A percentile compares a stretch with the other conserved stretches of the same genome.
Conservation (phyloP, 2,113 vertebrate species). For the Campylomormyrus numenius region DNA sequence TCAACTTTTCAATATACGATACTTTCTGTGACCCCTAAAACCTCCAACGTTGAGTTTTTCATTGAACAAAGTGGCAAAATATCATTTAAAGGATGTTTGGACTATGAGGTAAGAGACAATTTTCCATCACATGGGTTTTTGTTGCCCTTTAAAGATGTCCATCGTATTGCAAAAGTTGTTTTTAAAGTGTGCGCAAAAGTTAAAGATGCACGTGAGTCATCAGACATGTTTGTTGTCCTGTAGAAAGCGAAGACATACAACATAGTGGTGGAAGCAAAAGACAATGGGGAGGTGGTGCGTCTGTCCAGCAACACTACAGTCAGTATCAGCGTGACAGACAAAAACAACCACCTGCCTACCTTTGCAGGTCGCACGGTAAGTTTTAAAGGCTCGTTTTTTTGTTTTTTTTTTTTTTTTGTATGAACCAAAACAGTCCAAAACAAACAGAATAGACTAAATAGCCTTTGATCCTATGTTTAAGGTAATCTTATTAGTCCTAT, state of each 20-base stretch:
- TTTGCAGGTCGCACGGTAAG: constrained; percentile 40
- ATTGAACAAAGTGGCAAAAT: constrained; percentile 35
- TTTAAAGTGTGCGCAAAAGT: not conserved
- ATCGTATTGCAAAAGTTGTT: not conserved
- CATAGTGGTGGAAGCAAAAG: constrained; percentile 50
- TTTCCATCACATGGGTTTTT: not conserved
- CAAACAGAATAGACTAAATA: not conserved
- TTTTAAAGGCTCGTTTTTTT: not conserved
- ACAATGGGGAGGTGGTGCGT: constrained; percentile 23
- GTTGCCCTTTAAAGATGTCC: not conserved
- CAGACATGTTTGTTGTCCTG: not conserved
- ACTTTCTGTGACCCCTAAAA: constrained; percentile 38
- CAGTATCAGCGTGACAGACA: constrained; percentile 41
- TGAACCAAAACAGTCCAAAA: not conserved
- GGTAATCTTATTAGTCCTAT: not conserved
- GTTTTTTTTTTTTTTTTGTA: not conserved
- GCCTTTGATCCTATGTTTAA: not conserved
- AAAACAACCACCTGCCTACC: constrained; percentile 45
- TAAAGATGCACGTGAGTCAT: not conserved
- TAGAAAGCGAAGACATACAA: constrained; percentile 43
- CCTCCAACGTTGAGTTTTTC: constrained; percentile 46
- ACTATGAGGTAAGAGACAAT: constrained; percentile 48
- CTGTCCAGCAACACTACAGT: constrained; percentile 46
- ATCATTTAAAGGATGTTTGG: constrained; percentile 56
- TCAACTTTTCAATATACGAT: constrained; percentile 39